A percentile compares a stretch with the other conserved stretches of the same genome.
phyloP scores from a whole-genome alignment of 2,113 vertebrate genomes.

The Alexandromys fortis region DNA sequence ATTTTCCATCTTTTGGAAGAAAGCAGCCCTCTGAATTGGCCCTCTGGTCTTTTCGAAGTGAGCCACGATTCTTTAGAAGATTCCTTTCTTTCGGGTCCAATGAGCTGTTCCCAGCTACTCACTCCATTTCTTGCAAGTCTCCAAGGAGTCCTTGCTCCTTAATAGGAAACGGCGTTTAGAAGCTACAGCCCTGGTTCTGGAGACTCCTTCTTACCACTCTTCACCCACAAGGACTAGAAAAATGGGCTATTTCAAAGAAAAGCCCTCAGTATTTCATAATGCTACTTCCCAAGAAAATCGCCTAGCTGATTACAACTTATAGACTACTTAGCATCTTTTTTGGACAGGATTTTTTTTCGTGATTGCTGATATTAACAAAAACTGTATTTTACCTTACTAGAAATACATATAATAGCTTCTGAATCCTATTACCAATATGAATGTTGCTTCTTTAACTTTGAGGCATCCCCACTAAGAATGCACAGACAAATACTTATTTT shows the following conservation, averaged over 20 bases:
- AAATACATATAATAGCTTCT: not conserved
- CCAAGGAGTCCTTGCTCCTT: not conserved
- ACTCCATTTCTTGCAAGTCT: not conserved
- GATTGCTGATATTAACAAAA: conserved; percentile 27
- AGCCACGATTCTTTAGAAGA: not conserved
- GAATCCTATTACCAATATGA: conserved; percentile 7
- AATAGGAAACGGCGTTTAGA: not conserved
- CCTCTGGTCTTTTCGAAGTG: too few relatives aligned
- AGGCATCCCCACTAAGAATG: not conserved
- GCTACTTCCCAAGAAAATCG: conserved; percentile 18
- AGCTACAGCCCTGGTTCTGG: not conserved
- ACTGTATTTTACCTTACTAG: not conserved
- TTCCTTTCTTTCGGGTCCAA: not conserved
- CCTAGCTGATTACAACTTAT: conserved; percentile 27
- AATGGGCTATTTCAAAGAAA: not conserved
- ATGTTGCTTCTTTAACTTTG: conserved; percentile 27
- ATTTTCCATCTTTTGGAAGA: not conserved
- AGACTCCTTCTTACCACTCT: not conserved
- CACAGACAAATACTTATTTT: conserved; percentile 20
- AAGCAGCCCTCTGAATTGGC: not conserved
- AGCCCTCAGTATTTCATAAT: not conserved
- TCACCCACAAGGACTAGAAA: conserved; percentile 19
- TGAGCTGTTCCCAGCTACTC: not conserved
- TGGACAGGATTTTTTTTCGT: conserved; percentile 22
- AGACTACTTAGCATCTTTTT: conserved; percentile 48